Conservation (phyloP, 2,113 vertebrate species). For the Balaeniceps rex region DNA sequence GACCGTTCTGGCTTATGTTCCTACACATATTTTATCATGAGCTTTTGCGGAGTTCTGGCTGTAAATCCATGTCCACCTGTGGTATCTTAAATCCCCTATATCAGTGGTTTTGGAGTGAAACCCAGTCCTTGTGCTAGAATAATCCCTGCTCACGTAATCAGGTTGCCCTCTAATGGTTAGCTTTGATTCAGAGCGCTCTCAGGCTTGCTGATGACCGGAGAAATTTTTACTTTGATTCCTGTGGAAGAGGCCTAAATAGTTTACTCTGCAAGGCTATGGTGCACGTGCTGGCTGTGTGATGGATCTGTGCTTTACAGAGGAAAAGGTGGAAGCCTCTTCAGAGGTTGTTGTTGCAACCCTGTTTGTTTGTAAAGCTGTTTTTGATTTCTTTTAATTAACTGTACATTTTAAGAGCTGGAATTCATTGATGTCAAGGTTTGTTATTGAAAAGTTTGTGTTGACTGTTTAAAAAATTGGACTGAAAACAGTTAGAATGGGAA, state of each 20-base stretch:
- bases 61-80: not conserved
- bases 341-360: not conserved
- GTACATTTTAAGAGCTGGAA: not conserved
- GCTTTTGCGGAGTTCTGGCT: not conserved
- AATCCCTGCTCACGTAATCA: not conserved
- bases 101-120: not conserved
- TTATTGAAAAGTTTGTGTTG: not conserved
- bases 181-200: not conserved
- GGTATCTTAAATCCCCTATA: no score
- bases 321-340: not conserved
- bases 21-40: not conserved
- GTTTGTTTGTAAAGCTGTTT: not conserved
- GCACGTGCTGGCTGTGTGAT: rapidly evolving
- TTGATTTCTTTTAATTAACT: not conserved
- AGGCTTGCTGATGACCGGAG: not conserved
- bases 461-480: not conserved
- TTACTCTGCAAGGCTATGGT: not conserved
- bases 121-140: not conserved
- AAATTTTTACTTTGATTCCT: not conserved
- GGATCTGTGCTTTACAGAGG: not conserved
- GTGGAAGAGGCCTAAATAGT: not conserved
- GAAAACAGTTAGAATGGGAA: not conserved
- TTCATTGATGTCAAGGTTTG: not conserved
- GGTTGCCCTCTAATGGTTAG: not conserved
- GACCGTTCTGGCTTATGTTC: not conserved